Conservation (phyloP, 2,797 vertebrate genomes). For the Tarsius wallacei region DNA sequence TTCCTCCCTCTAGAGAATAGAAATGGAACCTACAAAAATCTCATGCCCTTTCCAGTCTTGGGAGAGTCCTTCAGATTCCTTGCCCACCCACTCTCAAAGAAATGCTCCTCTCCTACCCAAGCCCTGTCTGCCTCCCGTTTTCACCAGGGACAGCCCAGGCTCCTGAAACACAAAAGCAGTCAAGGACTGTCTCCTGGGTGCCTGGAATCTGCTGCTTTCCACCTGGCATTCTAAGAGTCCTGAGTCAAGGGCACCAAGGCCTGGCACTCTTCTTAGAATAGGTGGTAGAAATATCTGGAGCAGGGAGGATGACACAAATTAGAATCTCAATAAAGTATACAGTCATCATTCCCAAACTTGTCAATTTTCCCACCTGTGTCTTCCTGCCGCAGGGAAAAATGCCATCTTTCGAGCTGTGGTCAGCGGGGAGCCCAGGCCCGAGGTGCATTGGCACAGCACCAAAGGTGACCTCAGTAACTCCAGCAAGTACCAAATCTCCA, state of each 20-base stretch:
- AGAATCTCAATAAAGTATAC: background rate
- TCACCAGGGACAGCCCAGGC: background rate
- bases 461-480: constrained; percentile 89
- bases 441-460: constrained; percentile 92
- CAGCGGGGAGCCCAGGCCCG: constrained; percentile 92
- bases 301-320: too few relatives aligned
- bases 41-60: background rate
- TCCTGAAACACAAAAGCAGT: too few relatives aligned
- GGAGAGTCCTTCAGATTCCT: background rate
- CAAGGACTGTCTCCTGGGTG: rapidly evolving
- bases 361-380: background rate
- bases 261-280: background rate
- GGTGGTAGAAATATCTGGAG: background rate
- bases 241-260: background rate
- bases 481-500: constrained; percentile 91
- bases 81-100: background rate
- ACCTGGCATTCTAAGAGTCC: background rate
- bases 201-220: background rate
- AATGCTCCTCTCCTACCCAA: rapidly evolving
- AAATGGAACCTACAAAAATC: background rate
- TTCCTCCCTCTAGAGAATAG: rapidly evolving
- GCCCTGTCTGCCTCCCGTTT: background rate
- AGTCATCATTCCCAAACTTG: rapidly evolving
- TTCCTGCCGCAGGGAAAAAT: constrained; percentile 90
- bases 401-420: constrained; percentile 93